Conservation (phyloP, 2,113 vertebrate genomes). For the Balaenoptera acutorostrata region DNA sequence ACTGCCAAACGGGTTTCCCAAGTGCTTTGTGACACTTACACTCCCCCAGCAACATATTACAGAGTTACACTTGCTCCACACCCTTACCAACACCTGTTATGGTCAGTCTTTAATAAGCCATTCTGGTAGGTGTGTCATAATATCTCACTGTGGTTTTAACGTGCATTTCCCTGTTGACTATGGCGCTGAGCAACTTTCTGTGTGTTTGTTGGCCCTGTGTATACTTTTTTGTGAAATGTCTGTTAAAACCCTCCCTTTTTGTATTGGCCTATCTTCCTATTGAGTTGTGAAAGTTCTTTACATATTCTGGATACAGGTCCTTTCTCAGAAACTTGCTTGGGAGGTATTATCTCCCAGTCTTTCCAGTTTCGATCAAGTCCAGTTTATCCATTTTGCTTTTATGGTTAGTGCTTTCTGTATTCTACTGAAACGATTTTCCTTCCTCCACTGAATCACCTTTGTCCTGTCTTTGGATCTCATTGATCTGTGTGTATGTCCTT, state of each 20-base stretch:
- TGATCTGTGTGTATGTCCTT: not conserved
- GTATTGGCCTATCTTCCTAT: not conserved
- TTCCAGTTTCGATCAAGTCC: not conserved
- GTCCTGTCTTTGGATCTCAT: not conserved
- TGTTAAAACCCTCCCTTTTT: not conserved
- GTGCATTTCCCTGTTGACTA: not conserved
- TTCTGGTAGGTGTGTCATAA: accelerated
- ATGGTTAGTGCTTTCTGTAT: not conserved
- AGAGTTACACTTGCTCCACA: not conserved
- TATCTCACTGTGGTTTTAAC: not conserved
- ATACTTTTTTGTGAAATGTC: not conserved
- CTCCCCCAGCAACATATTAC: accelerated
- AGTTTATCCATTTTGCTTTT: not conserved
- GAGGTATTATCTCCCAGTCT: not conserved
- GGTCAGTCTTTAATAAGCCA: not conserved
- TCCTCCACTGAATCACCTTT: not conserved
- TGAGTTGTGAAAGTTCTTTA: not conserved
- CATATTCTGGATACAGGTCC: not conserved
- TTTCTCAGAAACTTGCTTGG: not conserved
- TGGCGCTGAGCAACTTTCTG: not conserved
- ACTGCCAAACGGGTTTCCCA: not conserved
- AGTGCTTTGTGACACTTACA: not conserved
- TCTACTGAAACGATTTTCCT: not conserved
- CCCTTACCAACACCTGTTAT: accelerated
- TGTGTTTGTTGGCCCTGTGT: not conserved